phyloP scores from a whole-genome alignment of 2,888 invertebrate genomes.

The Cantharis flavilabris region DNA sequence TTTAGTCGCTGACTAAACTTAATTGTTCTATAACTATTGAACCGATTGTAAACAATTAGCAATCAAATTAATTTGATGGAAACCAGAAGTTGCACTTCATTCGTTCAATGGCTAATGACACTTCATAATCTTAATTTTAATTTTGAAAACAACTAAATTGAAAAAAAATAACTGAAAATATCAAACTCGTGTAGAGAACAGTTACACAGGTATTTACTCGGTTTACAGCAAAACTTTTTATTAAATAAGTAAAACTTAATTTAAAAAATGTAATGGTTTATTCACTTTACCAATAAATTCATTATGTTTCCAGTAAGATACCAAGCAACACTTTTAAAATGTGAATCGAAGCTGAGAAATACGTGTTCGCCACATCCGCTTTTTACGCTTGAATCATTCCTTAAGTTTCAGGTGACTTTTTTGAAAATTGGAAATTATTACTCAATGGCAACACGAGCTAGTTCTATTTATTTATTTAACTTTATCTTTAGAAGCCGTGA shows the following conservation, averaged over 20 bases:
- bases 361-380: slow-evolving; percentile 30
- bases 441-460: slow-evolving; percentile 11
- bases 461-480: slow-evolving; percentile 10
- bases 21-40: too few relatives aligned
- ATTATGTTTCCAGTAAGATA: not conserved
- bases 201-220: not conserved
- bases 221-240: not conserved
- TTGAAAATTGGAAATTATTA: slow-evolving; percentile 1
- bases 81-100: too few relatives aligned
- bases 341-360: slow-evolving; percentile 28
- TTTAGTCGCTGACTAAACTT: too few relatives aligned
- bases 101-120: too few relatives aligned
- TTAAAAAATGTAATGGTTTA: not conserved
- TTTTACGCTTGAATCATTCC: slow-evolving; percentile 25
- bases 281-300: not conserved
- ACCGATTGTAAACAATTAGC: too few relatives aligned
- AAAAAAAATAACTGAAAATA: not conserved
- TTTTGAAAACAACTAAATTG: not conserved
- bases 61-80: too few relatives aligned
- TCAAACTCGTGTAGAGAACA: not conserved
- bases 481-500: slow-evolving; percentile 10
- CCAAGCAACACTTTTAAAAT: slow-evolving; percentile 10
- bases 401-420: slow-evolving; percentile 3
- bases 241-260: not conserved
- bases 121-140: too few relatives aligned